These are phyloP conservation scores for Drosophila ezoana DNA, from an alignment of 2,888 invertebrate species.

Conservation along the genomic window DNA sequence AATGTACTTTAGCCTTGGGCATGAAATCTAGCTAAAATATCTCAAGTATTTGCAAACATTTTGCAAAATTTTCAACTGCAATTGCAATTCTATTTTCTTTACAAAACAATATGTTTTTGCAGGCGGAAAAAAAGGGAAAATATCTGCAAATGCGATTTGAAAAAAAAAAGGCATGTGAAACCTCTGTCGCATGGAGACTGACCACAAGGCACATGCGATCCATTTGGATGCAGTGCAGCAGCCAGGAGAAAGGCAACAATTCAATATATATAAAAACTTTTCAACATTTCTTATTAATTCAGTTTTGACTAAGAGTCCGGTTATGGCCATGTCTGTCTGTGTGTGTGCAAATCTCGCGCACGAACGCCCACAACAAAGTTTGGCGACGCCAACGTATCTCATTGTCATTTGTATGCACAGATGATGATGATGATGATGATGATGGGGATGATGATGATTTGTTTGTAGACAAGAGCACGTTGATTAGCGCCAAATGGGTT, in stretches of 20 bases:
- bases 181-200: neutral
- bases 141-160: slow-evolving; percentile 7
- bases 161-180: neutral
- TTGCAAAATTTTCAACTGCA: neutral
- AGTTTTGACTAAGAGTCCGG: slow-evolving; percentile 35
- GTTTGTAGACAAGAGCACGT: slow-evolving; percentile 50
- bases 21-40: neutral
- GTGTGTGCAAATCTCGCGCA: slow-evolving; percentile 31
- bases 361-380: slow-evolving; percentile 44
- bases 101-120: neutral
- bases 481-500: slow-evolving; percentile 60
- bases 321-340: slow-evolving; percentile 10
- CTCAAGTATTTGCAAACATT: slow-evolving; percentile 28
- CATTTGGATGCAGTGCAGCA: slow-evolving; percentile 24
- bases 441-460: slow-evolving; percentile 25
- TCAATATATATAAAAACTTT: slow-evolving; percentile 22
- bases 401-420: slow-evolving; percentile 56
- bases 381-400: slow-evolving; percentile 58
- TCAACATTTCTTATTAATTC: slow-evolving; percentile 48
- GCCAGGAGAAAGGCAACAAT: slow-evolving; percentile 38
- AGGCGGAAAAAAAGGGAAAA: neutral
- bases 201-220: slow-evolving; percentile 10
- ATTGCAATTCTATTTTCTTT: slow-evolving; percentile 3
- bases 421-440: slow-evolving; percentile 12
- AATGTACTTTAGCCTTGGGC: neutral